Conservation (phyloP, 2,888 invertebrate genomes). For the Stenolophus ochropezus region DNA sequence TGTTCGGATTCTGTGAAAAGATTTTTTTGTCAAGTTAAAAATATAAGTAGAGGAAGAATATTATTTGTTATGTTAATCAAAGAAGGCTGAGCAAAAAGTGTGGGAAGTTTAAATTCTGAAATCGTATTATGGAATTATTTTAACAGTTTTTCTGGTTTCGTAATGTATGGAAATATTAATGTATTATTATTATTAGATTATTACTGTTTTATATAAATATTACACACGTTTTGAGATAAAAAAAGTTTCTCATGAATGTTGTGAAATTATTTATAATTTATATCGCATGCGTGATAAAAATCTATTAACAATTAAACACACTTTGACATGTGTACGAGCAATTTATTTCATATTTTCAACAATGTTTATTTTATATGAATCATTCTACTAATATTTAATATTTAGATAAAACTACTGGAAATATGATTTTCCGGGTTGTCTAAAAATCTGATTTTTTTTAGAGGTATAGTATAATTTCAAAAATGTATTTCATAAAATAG, state of each 20-base stretch:
- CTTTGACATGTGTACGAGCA: no score
- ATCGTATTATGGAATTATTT: background rate
- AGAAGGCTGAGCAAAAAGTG: background rate
- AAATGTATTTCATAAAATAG: no score
- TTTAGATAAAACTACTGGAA: no score
- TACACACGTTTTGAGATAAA: background rate
- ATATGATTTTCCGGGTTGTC: no score
- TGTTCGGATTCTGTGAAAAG: conserved; percentile 35
- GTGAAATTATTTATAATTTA: conserved; percentile 13
- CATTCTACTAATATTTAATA: no score
- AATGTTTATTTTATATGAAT: no score
- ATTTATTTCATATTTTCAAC: no score
- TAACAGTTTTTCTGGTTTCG: background rate
- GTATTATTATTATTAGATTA: conserved; percentile 39
- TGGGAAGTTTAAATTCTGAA: background rate
- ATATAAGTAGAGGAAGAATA: conserved; percentile 38
- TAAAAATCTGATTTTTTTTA: no score
- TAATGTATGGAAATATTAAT: background rate
- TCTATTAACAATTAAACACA: background rate
- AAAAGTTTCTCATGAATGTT: background rate
- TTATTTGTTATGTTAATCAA: conserved; percentile 41
- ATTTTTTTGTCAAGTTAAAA: conserved; percentile 15
- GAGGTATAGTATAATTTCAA: no score
- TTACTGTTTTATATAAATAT: background rate
- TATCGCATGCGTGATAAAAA: background rate